Conservation (phyloP, 2,888 invertebrate species). For the Drosophila longiperda region DNA sequence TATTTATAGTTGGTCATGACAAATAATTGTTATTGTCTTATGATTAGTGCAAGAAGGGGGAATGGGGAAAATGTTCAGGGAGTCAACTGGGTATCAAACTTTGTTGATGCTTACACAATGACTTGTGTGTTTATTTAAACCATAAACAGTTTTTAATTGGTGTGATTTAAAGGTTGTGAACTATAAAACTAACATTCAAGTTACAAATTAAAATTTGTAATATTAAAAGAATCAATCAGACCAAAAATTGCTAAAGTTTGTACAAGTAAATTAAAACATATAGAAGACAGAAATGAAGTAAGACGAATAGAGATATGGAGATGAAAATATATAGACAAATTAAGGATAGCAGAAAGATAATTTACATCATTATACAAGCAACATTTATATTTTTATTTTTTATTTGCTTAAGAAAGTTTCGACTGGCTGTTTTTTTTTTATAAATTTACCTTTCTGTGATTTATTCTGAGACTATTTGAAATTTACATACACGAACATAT, state of each 20-base stretch:
- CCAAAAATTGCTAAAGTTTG: neutral
- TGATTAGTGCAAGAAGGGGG: slow-evolving; percentile 48
- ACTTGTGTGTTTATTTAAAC: slow-evolving; percentile 27
- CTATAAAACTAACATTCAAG: neutral
- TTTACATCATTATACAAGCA: neutral
- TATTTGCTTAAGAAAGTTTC: neutral
- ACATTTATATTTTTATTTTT: no score
- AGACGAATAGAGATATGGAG: neutral
- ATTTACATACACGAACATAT: neutral
- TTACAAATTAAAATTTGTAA: no score
- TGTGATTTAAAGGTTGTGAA: neutral
- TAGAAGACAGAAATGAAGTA: neutral
- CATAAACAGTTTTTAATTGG: neutral
- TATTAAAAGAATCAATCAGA: no score
- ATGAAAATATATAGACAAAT: neutral
- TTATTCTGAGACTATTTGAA: neutral
- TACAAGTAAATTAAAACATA: neutral
- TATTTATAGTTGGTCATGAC: slow-evolving; percentile 30
- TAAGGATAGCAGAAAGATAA: neutral
- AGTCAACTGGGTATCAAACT: slow-evolving; percentile 52
- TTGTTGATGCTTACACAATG: slow-evolving; percentile 69
- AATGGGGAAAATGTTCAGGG: slow-evolving; percentile 15
- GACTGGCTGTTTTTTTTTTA: neutral
- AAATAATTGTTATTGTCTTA: slow-evolving; percentile 51
- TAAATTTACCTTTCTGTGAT: neutral